Conservation (phyloP, 2,888 invertebrate genomes). For the Orthosia cruda region DNA sequence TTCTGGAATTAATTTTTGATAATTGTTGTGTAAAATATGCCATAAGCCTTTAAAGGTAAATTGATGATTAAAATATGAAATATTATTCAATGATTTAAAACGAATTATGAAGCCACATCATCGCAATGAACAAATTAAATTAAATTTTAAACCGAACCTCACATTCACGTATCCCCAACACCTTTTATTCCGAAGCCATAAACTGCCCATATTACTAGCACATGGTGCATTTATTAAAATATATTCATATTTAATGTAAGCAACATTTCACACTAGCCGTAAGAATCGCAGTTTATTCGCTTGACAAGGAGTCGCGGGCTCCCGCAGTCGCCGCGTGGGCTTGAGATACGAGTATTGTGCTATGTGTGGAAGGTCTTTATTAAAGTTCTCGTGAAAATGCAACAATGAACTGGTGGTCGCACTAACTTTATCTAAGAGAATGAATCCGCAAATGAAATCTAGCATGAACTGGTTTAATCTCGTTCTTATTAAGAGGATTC, state of each 20-base stretch:
- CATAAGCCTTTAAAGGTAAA: background rate
- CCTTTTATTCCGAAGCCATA: constrained; percentile 56
- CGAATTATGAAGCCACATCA: background rate
- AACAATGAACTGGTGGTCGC: constrained; percentile 82
- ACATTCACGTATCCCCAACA: constrained; percentile 19
- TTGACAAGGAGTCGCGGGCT: constrained; percentile 76
- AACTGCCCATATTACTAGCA: constrained; percentile 66
- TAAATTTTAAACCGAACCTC: constrained; percentile 1
- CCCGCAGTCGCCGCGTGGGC: constrained; percentile 75
- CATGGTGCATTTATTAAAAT: constrained; percentile 68
- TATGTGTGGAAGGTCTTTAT: constrained; percentile 83
- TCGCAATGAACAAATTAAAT: constrained; percentile 11
- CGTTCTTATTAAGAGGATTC: constrained; percentile 56
- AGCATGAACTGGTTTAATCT: constrained; percentile 80
- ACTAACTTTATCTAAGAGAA: constrained; percentile 87
- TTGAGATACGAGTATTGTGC: constrained; percentile 76
- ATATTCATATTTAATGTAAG: constrained; percentile 73
- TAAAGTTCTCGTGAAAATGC: constrained; percentile 87
- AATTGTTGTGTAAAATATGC: background rate
- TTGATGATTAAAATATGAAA: background rate
- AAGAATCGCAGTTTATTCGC: constrained; percentile 83
- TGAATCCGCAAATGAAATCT: constrained; percentile 86
- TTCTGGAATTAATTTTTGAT: too few relatives aligned
- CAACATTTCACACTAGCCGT: constrained; percentile 78
- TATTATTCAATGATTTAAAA: background rate